These are phyloP conservation scores for Heteromyza rotundicornis DNA, from an alignment of 2,888 invertebrate genomes.

Conservation along the genomic window DNA sequence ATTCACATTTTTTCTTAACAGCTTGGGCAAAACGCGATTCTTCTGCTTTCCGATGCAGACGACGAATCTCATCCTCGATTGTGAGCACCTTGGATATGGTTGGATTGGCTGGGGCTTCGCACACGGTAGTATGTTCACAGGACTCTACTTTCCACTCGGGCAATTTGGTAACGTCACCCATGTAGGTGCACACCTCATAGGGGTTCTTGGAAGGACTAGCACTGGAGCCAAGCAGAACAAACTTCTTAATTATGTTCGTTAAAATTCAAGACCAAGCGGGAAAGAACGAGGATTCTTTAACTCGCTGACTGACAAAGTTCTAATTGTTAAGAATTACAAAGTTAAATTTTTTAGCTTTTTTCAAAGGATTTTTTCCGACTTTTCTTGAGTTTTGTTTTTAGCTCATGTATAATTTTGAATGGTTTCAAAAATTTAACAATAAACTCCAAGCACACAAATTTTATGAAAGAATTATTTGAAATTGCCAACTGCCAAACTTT, in stretches of 20 bases:
- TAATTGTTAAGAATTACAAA: slow-evolving; percentile 20
- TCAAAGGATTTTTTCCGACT: background rate
- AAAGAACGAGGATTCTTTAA: background rate
- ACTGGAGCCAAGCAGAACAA: slow-evolving; percentile 48
- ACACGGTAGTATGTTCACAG: slow-evolving; percentile 28
- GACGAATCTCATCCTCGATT: slow-evolving; percentile 51
- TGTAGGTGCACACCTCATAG: slow-evolving; percentile 52
- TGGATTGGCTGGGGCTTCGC: slow-evolving; percentile 38
- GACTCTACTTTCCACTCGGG: slow-evolving; percentile 42
- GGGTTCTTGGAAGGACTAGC: slow-evolving; percentile 50
- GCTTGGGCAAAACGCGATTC: slow-evolving; percentile 45
- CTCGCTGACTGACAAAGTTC: background rate
- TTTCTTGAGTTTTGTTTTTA: no score
- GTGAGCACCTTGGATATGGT: slow-evolving; percentile 49
- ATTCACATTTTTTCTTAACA: slow-evolving; percentile 38
- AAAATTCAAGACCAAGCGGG: background rate
- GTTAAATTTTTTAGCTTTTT: background rate
- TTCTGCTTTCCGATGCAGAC: slow-evolving; percentile 45
- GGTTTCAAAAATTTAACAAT: no score
- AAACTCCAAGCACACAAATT: no score
- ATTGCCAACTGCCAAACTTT: no score
- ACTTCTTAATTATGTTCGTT: slow-evolving; percentile 52
- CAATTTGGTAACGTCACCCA: slow-evolving; percentile 38
- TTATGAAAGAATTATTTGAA: no score
- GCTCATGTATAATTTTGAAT: no score